Conservation (phyloP, 1,140 invertebrate species). For the Drosophila sechellia region DNA sequence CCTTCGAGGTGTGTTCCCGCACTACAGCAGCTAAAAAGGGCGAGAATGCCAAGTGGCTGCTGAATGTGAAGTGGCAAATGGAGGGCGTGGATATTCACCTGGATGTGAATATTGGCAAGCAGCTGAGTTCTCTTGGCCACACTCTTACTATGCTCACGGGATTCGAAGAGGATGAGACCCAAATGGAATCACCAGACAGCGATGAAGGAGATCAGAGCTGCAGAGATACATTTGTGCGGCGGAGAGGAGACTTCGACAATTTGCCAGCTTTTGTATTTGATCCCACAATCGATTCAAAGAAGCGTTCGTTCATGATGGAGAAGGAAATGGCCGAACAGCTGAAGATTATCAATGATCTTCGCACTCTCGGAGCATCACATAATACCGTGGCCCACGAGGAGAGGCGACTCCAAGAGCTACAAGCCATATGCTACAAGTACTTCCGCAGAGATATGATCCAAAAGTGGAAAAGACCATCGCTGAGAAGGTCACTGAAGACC, state of each 20-base stretch:
- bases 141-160: conserved; percentile 97
- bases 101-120: conserved; percentile 98
- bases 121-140: conserved; percentile 95
- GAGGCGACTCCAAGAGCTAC: conserved; percentile 94
- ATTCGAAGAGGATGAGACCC: conserved; percentile 92
- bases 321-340: conserved; percentile 98
- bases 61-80: conserved; percentile 99
- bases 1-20: conserved; percentile 97
- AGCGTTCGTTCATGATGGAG: conserved; percentile 96
- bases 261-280: conserved; percentile 95
- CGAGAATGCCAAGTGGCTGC: conserved; percentile 99
- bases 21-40: conserved; percentile 92
- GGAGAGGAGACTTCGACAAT: conserved; percentile 87
- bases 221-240: conserved; percentile 85
- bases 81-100: conserved; percentile 99
- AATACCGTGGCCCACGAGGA: conserved; percentile 96
- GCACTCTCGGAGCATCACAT: conserved; percentile 95
- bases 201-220: conserved; percentile 88
- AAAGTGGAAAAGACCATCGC: conserved; percentile 79
- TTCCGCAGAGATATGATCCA: conserved; percentile 87
- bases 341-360: conserved; percentile 96
- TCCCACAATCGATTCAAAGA: conserved; percentile 93
- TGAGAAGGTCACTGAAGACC: conserved; percentile 74
- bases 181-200: conserved; percentile 90
- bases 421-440: conserved; percentile 96